A percentile compares a stretch with the other conserved stretches of the same genome.
Evolutionary conservation across 1,140 invertebrate species (phyloP).

Genomic region (Caenorhabditis elegans): DNA sequence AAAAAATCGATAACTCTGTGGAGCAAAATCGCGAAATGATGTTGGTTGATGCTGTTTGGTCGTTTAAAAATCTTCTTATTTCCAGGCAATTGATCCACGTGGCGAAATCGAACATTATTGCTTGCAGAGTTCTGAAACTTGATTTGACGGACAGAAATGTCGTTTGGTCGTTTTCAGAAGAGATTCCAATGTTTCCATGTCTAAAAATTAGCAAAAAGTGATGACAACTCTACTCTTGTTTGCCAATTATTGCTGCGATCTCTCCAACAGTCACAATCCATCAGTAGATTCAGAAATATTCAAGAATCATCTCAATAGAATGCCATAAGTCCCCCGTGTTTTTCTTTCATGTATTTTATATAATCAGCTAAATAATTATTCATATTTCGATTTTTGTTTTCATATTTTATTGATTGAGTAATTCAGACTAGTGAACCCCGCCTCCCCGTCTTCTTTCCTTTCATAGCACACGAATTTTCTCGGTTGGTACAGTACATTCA

Average conservation of each 20-base stretch:
- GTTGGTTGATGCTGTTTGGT: background rate
- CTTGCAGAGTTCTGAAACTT: background rate
- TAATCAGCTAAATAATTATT: too few species aligned
- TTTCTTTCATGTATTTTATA: background rate
- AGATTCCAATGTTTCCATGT: background rate
- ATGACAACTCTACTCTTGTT: background rate
- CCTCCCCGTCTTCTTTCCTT: background rate
- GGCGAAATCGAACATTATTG: background rate
- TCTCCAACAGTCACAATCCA: conserved; percentile 1
- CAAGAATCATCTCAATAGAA: background rate
- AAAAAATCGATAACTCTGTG: background rate
- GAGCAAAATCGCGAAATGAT: background rate
- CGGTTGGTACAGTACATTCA: background rate
- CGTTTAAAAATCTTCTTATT: background rate
- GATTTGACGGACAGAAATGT: background rate
- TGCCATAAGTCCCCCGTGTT: background rate
- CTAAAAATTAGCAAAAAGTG: background rate
- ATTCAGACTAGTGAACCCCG: too few species aligned
- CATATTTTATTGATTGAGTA: too few species aligned
- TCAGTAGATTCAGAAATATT: background rate
- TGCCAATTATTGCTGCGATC: background rate
- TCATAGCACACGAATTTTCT: background rate
- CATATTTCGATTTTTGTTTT: too few species aligned
- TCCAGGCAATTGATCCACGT: background rate
- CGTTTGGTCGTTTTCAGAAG: background rate